phyloP scores from a whole-genome alignment of 2,113 vertebrate species.

The Conger conger region DNA sequence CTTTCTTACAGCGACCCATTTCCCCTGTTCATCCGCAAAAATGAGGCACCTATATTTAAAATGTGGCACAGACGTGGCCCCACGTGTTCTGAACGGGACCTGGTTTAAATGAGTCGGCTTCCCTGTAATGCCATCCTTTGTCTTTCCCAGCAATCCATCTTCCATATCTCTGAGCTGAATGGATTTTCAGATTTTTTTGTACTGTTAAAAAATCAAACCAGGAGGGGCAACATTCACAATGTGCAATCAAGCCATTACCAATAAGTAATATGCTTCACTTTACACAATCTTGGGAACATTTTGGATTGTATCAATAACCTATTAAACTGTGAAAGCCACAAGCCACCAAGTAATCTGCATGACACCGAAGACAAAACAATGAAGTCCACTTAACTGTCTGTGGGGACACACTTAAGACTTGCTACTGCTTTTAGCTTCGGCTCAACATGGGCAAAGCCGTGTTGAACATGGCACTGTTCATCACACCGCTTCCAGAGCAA shows the following conservation, averaged over 20 bases:
- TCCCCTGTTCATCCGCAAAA: slow-evolving; percentile 59
- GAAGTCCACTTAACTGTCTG: neutral
- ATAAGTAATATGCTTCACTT: neutral
- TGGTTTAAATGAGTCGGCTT: slow-evolving; percentile 59
- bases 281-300: neutral
- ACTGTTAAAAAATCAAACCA: neutral
- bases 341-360: neutral
- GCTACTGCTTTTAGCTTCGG: too few relatives aligned
- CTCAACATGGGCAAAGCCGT: neutral
- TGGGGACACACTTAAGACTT: too few relatives aligned
- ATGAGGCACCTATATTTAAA: slow-evolving; percentile 70
- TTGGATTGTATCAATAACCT: neutral
- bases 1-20: slow-evolving; percentile 61
- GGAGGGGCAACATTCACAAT: neutral
- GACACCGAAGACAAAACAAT: neutral
- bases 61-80: slow-evolving; percentile 66
- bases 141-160: slow-evolving; percentile 32
- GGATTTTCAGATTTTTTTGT: neutral
- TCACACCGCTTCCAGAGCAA: neutral
- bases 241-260: neutral
- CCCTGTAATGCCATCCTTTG: slow-evolving; percentile 27
- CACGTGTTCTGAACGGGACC: slow-evolving; percentile 63
- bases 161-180: neutral
- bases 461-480: neutral
- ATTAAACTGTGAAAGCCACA: neutral